Conservation (phyloP, 1,140 invertebrate genomes). For the Drosophila yakuba region DNA sequence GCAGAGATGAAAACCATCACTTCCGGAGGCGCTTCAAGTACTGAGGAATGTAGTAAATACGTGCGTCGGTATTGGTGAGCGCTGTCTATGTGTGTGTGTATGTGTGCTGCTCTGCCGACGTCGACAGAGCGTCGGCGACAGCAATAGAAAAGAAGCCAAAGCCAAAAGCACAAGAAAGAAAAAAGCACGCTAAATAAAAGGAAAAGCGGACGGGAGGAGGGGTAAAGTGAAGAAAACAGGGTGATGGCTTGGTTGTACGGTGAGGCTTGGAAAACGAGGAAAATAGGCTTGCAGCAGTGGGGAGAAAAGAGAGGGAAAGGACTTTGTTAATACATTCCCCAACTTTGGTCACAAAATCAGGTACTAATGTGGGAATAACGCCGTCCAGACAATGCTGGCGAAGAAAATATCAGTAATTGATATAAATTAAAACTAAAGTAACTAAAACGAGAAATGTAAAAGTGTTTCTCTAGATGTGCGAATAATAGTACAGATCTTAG, state of each 20-base stretch:
- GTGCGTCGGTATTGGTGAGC: conserved; percentile 53
- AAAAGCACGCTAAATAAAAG: conserved; percentile 41
- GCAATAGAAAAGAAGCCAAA: conserved; percentile 60
- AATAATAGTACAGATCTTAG: no score
- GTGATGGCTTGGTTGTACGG: no score
- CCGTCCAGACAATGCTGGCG: not conserved
- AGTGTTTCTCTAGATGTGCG: no score
- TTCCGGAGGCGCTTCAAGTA: conserved; percentile 84
- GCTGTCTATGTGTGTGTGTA: conserved; percentile 36
- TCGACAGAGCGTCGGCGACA: conserved; percentile 22
- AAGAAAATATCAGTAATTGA: not conserved
- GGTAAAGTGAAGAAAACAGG: conserved; percentile 8
- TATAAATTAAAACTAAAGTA: not conserved
- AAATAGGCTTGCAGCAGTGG: conserved; percentile 14
- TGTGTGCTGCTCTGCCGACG: conserved; percentile 38
- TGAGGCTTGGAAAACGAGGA: conserved; percentile 4
- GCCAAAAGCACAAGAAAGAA: conserved; percentile 53
- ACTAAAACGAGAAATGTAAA: not conserved
- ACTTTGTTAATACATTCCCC: conserved; percentile 30
- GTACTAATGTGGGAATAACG: conserved; percentile 16
- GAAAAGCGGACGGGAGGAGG: conserved; percentile 22
- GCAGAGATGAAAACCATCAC: conserved; percentile 81
- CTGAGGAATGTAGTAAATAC: conserved; percentile 82
- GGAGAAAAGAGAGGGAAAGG: conserved; percentile 24
- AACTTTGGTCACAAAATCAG: conserved; percentile 30